Percentiles rank a stretch among this genome's conserved stretches.
phyloP scores from a whole-genome alignment of 2,797 vertebrate genomes.

The Heterohyrax brucei region DNA sequence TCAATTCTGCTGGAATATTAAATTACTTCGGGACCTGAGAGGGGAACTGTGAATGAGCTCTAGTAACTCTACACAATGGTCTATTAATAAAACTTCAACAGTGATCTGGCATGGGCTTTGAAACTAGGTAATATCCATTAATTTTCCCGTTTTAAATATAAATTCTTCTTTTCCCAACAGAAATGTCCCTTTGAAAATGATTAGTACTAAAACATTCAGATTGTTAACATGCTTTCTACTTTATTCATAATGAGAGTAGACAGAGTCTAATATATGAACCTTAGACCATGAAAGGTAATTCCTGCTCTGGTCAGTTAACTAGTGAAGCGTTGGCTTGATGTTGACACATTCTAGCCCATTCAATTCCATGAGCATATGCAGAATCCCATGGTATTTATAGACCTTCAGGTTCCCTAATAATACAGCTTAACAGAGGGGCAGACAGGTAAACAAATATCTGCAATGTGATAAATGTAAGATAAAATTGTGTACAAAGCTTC shows the following conservation, averaged over 20 bases:
- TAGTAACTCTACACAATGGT: not conserved
- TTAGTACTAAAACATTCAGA: slow-evolving; percentile 52
- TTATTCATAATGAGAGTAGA: slow-evolving; percentile 72
- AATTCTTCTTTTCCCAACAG: slow-evolving; percentile 75
- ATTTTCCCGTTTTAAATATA: slow-evolving; percentile 78
- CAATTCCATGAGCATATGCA: slow-evolving; percentile 10
- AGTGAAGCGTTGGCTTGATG: not conserved
- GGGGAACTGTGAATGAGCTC: slow-evolving; percentile 51
- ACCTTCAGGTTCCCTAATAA: not conserved
- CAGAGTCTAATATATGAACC: slow-evolving; percentile 12
- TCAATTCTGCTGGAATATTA: slow-evolving; percentile 55
- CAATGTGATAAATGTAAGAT: not conserved
- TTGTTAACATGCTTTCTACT: slow-evolving; percentile 47
- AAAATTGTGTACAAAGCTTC: slow-evolving; percentile 28
- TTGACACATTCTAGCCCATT: not conserved
- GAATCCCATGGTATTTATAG: not conserved
- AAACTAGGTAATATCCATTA: slow-evolving; percentile 74
- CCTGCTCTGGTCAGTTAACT: slow-evolving; percentile 22
- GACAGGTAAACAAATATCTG: not conserved
- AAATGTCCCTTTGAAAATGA: slow-evolving; percentile 57
- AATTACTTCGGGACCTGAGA: slow-evolving; percentile 47
- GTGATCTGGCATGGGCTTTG: slow-evolving; percentile 64
- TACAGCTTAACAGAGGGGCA: slow-evolving; percentile 38
- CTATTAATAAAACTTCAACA: slow-evolving; percentile 68
- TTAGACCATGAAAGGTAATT: slow-evolving; percentile 38